Evolutionary conservation across 2,797 vertebrate species (phyloP).

Genomic region (Myotis pilosus): DNA sequence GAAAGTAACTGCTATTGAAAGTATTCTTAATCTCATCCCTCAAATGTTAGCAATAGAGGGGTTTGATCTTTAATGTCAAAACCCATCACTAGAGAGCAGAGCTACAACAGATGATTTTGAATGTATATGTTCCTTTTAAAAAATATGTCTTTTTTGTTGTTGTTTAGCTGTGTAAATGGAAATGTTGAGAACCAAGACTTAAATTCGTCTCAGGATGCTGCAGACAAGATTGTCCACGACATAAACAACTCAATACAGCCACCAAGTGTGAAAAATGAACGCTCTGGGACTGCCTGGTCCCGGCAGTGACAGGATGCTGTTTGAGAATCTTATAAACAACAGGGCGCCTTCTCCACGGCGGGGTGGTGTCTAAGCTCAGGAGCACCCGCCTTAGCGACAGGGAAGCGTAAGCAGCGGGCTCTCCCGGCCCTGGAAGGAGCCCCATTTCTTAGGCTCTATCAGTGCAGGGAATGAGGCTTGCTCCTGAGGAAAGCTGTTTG

Average conservation of each 20-base stretch:
- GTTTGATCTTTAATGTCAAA: conserved; percentile 26
- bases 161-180: not conserved
- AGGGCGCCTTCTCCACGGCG: too few species aligned
- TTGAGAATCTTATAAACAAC: not conserved
- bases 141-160: not conserved
- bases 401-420: not conserved
- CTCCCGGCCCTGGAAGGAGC: not conserved
- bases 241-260: not conserved
- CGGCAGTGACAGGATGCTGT: not conserved
- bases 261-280: not conserved
- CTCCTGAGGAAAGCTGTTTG: conserved; percentile 60
- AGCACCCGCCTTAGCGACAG: too few species aligned
- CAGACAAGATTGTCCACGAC: not conserved
- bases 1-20: not conserved
- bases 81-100: not conserved
- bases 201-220: not conserved
- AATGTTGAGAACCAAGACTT: conserved; percentile 20
- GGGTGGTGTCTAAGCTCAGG: too few species aligned
- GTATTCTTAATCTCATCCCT: not conserved
- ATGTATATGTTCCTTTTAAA: not conserved
- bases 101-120: not conserved
- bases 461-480: conserved; percentile 5
- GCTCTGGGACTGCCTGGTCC: not conserved
- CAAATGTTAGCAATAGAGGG: not conserved
- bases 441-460: not conserved